Conservation (phyloP, 92 coral and sea anemone species). For the Parazoanthus atlanticus region DNA sequence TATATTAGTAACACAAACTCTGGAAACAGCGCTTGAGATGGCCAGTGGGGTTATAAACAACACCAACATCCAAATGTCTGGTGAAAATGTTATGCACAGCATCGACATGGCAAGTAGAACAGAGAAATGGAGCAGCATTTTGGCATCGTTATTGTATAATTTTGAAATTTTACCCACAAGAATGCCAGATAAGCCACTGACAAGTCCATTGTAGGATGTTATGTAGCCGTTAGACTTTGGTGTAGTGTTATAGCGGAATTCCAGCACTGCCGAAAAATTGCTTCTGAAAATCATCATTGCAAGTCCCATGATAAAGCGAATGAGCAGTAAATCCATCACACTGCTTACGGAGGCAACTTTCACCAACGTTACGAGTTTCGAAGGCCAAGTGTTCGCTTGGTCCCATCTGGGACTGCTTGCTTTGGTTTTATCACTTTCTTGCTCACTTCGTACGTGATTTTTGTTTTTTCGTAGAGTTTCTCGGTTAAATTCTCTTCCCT, state of each 20-base stretch:
- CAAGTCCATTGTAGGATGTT: slow-evolving; percentile 84
- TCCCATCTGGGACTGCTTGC: neutral
- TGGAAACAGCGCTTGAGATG: slow-evolving; percentile 81
- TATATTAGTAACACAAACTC: slow-evolving; percentile 83
- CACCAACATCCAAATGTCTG: slow-evolving; percentile 71
- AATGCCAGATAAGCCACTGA: slow-evolving; percentile 78
- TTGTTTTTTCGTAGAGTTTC: neutral
- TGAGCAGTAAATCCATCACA: slow-evolving; percentile 69
- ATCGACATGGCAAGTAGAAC: slow-evolving; percentile 65
- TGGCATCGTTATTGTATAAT: slow-evolving; percentile 75
- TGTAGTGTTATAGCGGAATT: slow-evolving; percentile 79
- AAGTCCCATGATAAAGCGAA: slow-evolving; percentile 86
- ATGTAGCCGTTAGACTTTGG: slow-evolving; percentile 93
- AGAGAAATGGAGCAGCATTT: slow-evolving; percentile 77
- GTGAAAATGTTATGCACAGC: slow-evolving; percentile 81
- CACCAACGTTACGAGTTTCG: slow-evolving; percentile 24
- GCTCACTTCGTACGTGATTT: neutral
- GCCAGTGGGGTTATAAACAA: slow-evolving; percentile 77
- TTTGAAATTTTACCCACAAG: slow-evolving; percentile 70
- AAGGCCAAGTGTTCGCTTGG: slow-evolving; percentile 21
- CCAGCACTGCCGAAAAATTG: slow-evolving; percentile 84
- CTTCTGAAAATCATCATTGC: slow-evolving; percentile 90
- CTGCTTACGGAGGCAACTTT: slow-evolving; percentile 67
- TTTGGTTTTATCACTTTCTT: neutral
- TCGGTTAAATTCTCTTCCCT: neutral